Evolutionary conservation across 2,113 vertebrate genomes (phyloP).

Genomic region (Nematolebias whitei): DNA sequence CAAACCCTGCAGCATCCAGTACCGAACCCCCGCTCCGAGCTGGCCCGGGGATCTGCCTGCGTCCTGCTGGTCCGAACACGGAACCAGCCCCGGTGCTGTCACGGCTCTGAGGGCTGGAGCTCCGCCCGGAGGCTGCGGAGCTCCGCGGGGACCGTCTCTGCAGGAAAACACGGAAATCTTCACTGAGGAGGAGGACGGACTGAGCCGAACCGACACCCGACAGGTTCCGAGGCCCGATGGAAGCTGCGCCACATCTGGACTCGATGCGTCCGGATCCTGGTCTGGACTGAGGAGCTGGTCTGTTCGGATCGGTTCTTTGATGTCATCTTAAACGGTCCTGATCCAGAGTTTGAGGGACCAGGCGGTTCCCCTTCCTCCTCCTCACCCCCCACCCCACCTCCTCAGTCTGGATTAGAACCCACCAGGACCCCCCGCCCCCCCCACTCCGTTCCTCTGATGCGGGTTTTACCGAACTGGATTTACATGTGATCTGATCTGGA

Average conservation of each 20-base stretch:
- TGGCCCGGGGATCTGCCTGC: neutral
- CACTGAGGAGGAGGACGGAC: conserved; percentile 36
- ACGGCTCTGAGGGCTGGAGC: neutral
- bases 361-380: conserved; percentile 40
- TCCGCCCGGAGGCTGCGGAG: conserved; percentile 6
- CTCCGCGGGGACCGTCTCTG: conserved; percentile 9
- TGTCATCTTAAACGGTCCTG: conserved; percentile 20
- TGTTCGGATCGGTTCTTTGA: neutral
- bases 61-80: neutral
- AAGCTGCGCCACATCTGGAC: conserved; percentile 55
- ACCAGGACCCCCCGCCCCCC: conserved; percentile 58
- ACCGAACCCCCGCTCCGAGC: conserved; percentile 4
- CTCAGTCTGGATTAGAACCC: conserved; percentile 59
- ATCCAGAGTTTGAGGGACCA: conserved; percentile 38
- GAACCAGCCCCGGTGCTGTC: conserved; percentile 6
- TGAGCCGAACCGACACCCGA: conserved; percentile 42
- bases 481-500: conserved; percentile 58
- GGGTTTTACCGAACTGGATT: conserved; percentile 55
- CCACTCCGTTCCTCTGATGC: conserved; percentile 56
- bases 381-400: too few relatives aligned
- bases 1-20: conserved; percentile 17
- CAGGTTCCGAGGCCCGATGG: conserved; percentile 48
- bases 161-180: conserved; percentile 37
- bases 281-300: conserved; percentile 7
- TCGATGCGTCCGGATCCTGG: conserved; percentile 23